Conservation (phyloP, 2,113 vertebrate genomes). For the Arenaria interpres region DNA sequence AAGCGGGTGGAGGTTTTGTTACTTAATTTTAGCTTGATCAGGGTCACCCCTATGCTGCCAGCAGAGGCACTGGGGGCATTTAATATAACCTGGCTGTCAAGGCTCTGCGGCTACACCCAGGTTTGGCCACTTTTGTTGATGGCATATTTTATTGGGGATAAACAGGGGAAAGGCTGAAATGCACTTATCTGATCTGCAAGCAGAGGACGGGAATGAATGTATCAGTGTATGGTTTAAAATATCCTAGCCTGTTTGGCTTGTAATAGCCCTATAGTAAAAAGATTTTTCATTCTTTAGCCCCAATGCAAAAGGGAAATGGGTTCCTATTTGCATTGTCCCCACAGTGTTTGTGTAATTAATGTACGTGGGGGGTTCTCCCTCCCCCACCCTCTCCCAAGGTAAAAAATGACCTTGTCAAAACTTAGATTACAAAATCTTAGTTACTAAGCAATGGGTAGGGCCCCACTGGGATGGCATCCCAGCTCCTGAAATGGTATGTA, state of each 20-base stretch:
- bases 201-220: neutral
- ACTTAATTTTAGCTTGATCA: neutral
- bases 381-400: slow-evolving; percentile 71
- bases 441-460: slow-evolving; percentile 78
- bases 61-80: neutral
- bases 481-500: slow-evolving; percentile 77
- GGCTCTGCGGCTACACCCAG: neutral
- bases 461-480: slow-evolving; percentile 80
- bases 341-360: slow-evolving; percentile 83
- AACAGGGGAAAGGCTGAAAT: neutral
- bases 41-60: neutral
- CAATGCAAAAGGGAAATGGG: slow-evolving; percentile 48
- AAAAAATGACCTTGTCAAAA: slow-evolving; percentile 87
- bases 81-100: neutral
- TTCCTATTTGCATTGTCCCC: slow-evolving; percentile 75
- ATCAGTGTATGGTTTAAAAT: neutral
- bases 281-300: slow-evolving; percentile 43
- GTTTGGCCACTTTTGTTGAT: neutral
- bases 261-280: neutral
- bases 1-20: neutral
- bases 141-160: neutral
- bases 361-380: slow-evolving; percentile 73
- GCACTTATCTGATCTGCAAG: neutral
- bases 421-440: slow-evolving; percentile 82
- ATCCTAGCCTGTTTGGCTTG: neutral